Base-by-base conservation (phyloP, 1,140 invertebrate genomes). In the Cydia strobilella region DNA sequence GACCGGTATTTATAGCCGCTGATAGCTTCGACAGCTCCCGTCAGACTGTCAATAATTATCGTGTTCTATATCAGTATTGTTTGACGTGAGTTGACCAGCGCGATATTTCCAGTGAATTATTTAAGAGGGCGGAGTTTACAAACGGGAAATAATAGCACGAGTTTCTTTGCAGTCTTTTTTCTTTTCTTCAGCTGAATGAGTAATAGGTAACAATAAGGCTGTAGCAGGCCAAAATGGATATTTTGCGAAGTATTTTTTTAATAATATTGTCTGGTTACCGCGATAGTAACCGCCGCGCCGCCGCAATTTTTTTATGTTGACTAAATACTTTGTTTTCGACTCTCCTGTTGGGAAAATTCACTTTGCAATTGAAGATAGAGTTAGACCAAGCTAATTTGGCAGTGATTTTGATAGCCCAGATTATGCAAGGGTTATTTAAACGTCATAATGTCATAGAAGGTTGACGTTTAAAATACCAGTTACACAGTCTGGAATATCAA, bases 11-110 rank as follows among this genome's bases (percentile, higher is more conserved):
- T 39, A 69, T 39, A 35, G 15, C n/a, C n/a, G 65, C n/a, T 20
- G 65, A 69, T 35, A 69, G 13, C 27, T 69, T 20, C 23, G 65
- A 69, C 65, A 69, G 27, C 63, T 27, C 27, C 27, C 13, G 63
- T 15, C 15, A n/a, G 65, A 69, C 31, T 69, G 65, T 35, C 31
- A 69, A 35, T 69, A 39, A 59, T 59, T 59, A 59, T 59, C 54
- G 54, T 23, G 54, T 59, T 59, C 54, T 23, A 59, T 54, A 54
- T 59, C 54, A 59, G 20, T 59, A 59, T 9, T 23, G 54, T 59
- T 59, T 59, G 54, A 59, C 54, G 54, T 59, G 9, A 59, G 54
- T 23, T 59, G 54, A 59, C 54, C 54, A 12, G 54, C 20, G 54
- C 54, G 54, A 59, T 59, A 23, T 59, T 59, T 20, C 51, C 12